These are phyloP conservation scores for Loripinus fragilis DNA, from an alignment of 2,888 invertebrate species.

Conservation along the genomic window DNA sequence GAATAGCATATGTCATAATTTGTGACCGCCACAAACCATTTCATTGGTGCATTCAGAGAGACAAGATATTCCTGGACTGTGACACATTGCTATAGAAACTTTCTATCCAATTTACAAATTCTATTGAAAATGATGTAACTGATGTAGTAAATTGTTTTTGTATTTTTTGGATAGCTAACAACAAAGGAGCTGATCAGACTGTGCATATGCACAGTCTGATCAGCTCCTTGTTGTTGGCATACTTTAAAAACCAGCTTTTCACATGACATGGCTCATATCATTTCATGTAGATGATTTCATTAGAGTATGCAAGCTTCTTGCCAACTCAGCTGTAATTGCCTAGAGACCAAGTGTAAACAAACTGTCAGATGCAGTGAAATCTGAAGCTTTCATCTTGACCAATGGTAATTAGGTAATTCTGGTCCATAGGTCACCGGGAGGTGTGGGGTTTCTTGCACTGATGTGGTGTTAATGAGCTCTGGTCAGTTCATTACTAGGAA, in stretches of 20 bases:
- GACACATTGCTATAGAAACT: too few relatives aligned
- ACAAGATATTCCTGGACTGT: too few relatives aligned
- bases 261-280: not conserved
- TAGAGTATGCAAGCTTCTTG: slow-evolving; percentile 2
- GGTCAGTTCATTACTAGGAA: not conserved
- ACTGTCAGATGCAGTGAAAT: slow-evolving; percentile 25
- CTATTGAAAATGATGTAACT: too few relatives aligned
- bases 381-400: slow-evolving; percentile 12
- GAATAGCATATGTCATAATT: too few relatives aligned
- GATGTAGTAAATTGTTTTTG: too few relatives aligned
- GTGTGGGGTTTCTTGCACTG: slow-evolving; percentile 4
- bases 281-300: slow-evolving; percentile 12
- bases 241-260: not conserved
- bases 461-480: slow-evolving; percentile 16
- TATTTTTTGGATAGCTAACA: too few relatives aligned
- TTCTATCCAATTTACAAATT: too few relatives aligned
- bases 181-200: too few relatives aligned
- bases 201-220: too few relatives aligned
- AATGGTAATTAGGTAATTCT: slow-evolving; percentile 25
- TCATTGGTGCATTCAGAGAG: too few relatives aligned
- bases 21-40: too few relatives aligned
- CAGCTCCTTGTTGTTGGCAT: too few relatives aligned
- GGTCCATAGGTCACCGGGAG: slow-evolving; percentile 22
- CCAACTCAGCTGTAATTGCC: slow-evolving; percentile 7
- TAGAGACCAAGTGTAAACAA: slow-evolving; percentile 17